Conservation (phyloP, 1,140 invertebrate species). For the Doryteuthis pealeii region DNA sequence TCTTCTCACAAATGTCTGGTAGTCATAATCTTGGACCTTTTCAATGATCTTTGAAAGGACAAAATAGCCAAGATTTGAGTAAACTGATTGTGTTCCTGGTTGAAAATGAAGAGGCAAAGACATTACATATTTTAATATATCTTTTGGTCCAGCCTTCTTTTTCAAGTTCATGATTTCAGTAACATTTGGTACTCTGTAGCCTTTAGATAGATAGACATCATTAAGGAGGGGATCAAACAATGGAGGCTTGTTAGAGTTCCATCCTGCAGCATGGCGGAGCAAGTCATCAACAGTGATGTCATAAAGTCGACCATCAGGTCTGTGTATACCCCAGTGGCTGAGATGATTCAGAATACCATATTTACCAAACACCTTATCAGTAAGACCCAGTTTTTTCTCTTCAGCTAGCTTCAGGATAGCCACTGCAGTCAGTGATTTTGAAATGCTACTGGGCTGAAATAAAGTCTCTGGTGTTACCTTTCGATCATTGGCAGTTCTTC, state of each 20-base stretch:
- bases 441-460: conserved; percentile 43
- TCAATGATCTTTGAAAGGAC: conserved; percentile 58
- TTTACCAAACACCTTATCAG: conserved; percentile 44
- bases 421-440: conserved; percentile 49
- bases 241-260: conserved; percentile 41
- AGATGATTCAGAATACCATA: conserved; percentile 36
- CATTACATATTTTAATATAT: conserved; percentile 47
- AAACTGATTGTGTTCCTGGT: conserved; percentile 46
- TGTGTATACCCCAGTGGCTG: conserved; percentile 25
- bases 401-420: conserved; percentile 45
- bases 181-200: conserved; percentile 41
- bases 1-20: conserved; percentile 50
- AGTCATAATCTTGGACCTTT: conserved; percentile 36
- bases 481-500: conserved; percentile 30
- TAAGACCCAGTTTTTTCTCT: conserved; percentile 32
- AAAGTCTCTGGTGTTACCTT: conserved; percentile 26
- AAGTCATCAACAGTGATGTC: conserved; percentile 53
- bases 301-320: conserved; percentile 35
- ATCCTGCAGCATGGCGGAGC: conserved; percentile 49
- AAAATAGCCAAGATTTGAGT: conserved; percentile 58
- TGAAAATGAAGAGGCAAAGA: conserved; percentile 39
- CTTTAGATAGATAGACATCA: conserved; percentile 28
- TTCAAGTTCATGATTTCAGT: conserved; percentile 33
- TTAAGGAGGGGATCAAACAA: conserved; percentile 50
- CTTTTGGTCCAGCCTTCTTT: conserved; percentile 21